Base-by-base conservation (phyloP, 1,140 invertebrate genomes). In the Apis florea region DNA sequence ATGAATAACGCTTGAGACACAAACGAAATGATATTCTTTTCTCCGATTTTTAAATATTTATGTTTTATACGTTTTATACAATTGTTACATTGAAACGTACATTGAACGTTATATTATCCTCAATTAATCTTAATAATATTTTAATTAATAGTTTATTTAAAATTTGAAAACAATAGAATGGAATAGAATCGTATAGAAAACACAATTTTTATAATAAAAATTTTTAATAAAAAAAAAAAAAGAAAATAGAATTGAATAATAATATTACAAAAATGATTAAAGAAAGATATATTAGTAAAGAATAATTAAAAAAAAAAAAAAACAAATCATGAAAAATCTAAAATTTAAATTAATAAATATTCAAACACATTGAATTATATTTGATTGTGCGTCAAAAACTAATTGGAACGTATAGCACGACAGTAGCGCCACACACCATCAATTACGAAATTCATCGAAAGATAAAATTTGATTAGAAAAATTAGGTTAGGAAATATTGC, bases 21-120 rank as follows among this genome's bases (percentile, higher is more conserved):
- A 5, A 12, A 10, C 11, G 1, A 13, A 8, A 40, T 21, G 15
- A 10, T 40, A 19, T 19, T 19, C 0, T 59, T 24, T n/a, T 0
- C 10, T 10, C 10, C 21, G 10, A n/a, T 15, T 58, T 64, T 40
- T 40, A 64, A 5, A 19, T 12, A 40, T 40, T 40, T 40, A 40
- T 17, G 9, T 21, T 54, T 70, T 15, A 6, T 19, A 24, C 15
- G 10, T 64, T 31, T n/a, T n/a, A n/a, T 9, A 58, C 6, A 59
- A 40, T 26, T 61, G 15, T 9, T 15, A 61, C 15, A 26, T 13
- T 1, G 24, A 26, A 15, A 26, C 9, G 6, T 61, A 15, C 1
- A 2, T 17, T 15, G 31, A 40, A 40, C 31, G 31, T 40, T 40
- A 40, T 40, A 31, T 31, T 2, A 31, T 31, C 3, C 31, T 40